A percentile compares a stretch with the other conserved stretches of the same genome.
Evolutionary conservation across 2,888 invertebrate genomes (phyloP).

Genomic region (Shargacucullia verbasci): DNA sequence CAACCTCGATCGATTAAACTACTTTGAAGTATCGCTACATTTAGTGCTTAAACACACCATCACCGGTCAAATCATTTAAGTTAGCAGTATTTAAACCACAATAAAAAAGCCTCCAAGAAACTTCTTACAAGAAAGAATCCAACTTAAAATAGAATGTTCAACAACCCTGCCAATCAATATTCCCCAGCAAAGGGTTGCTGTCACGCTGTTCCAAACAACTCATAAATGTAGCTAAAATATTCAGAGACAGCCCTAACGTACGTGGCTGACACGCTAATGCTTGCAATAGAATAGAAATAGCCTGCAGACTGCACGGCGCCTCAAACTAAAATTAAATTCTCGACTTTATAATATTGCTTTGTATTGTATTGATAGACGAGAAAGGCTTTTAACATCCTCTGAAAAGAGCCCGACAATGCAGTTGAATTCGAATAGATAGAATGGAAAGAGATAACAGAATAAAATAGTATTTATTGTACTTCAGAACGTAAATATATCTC

Average conservation of each 20-base stretch:
- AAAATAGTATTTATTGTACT: neutral
- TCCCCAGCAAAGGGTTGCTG: slow-evolving; percentile 1
- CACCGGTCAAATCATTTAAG: too few relatives aligned
- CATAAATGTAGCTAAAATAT: slow-evolving; percentile 32
- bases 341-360: slow-evolving; percentile 1
- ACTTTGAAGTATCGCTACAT: too few relatives aligned
- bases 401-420: neutral
- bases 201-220: slow-evolving; percentile 16
- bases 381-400: slow-evolving; percentile 3
- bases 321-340: slow-evolving; percentile 4
- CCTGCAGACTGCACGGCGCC: slow-evolving; percentile 7
- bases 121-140: too few relatives aligned
- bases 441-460: too few relatives aligned
- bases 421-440: neutral
- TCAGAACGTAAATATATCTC: too few relatives aligned
- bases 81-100: too few relatives aligned
- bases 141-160: slow-evolving; percentile 8
- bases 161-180: slow-evolving; percentile 11
- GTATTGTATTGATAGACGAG: slow-evolving; percentile 4
- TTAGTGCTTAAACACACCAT: too few relatives aligned
- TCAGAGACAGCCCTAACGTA: slow-evolving; percentile 30
- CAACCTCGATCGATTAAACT: too few relatives aligned
- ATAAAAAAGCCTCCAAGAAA: too few relatives aligned
- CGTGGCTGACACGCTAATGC: slow-evolving; percentile 28
- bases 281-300: slow-evolving; percentile 10